phyloP scores from a whole-genome alignment of 2,888 invertebrate species.

The Cyclophora punctaria region DNA sequence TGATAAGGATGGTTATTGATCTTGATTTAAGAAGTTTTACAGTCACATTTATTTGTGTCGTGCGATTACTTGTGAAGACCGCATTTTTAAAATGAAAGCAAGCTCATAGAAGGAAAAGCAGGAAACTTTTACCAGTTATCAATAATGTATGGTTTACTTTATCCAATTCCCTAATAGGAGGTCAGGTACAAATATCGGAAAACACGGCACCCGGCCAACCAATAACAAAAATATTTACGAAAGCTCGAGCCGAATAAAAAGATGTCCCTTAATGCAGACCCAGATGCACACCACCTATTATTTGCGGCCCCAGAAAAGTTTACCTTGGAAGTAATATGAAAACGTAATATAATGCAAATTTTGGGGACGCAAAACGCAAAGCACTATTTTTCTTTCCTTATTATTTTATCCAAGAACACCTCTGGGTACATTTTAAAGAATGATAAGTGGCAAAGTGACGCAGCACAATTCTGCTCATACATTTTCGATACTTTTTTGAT shows the following conservation, averaged over 20 bases:
- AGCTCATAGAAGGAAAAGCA: conserved; percentile 12
- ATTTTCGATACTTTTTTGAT: conserved; percentile 22
- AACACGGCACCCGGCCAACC: conserved; percentile 34
- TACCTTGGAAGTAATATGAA: conserved; percentile 53
- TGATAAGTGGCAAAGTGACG: conserved; percentile 42
- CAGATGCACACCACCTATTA: conserved; percentile 69
- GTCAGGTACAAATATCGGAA: conserved; percentile 37
- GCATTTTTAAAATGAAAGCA: conserved; percentile 22
- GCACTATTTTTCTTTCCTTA: conserved; percentile 46
- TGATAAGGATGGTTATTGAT: background rate
- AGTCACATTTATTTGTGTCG: too few relatives aligned
- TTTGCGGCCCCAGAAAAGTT: conserved; percentile 60
- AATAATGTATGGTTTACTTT: conserved; percentile 49
- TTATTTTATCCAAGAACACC: conserved; percentile 43
- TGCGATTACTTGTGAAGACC: conserved; percentile 6
- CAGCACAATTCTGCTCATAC: conserved; percentile 26
- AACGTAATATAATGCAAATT: conserved; percentile 60
- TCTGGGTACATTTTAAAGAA: conserved; percentile 58
- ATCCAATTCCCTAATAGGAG: conserved; percentile 43
- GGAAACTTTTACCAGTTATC: conserved; percentile 24
- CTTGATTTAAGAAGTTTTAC: too few relatives aligned
- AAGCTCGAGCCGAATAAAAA: conserved; percentile 65
- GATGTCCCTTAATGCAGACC: conserved; percentile 68
- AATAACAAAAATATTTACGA: conserved; percentile 73
- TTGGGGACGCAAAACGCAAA: conserved; percentile 31